Base-by-base conservation (phyloP, 2,888 invertebrate species). In the Drosophila mimica region DNA sequence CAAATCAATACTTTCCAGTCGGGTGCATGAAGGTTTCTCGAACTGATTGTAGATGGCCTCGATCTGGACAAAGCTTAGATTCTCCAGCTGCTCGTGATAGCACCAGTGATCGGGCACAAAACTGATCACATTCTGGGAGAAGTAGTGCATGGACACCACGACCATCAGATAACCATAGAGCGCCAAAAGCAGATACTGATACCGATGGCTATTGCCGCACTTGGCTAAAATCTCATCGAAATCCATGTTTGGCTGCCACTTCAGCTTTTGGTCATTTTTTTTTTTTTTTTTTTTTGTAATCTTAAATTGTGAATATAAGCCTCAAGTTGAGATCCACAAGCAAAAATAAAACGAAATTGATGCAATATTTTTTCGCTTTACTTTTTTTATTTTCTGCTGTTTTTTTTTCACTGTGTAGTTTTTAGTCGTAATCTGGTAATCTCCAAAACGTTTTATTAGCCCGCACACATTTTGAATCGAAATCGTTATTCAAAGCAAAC, bases 111-210 rank as follows among this genome's bases (percentile, higher is more conserved):
- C 92, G n/a, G 94, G 94, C 43, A 93, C 92, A 43, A 94, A 92
- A 78, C 94, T 94, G 57, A 94, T 94, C 77, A 94, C 94, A 46
- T 94, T 94, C 88, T 94, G 94, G 11, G 94, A 94, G 83, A 94
- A 94, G 85, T 94, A 94, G 81, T 94, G 94, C 90, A 94, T 94
- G 3, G 94, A 94, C 3, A 94, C 93, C 30, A 94, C 88, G 4
- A 94, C 81, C 88, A 94, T 94, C 46, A 94, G 93, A 13, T 94
- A 76, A 58, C 94, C 93, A 79, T 94, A 94, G 3, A 94, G 88
- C 3, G 90, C 86, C 89, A 94, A 91, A 17, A 94, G 81, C 34
- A 94, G 89, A 33, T 92, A 91, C 79, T 94, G 94, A 82, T 94
- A 94, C 62, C 92, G 93, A 69, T 93, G 93, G 76, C 94, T 94